phyloP scores from a whole-genome alignment of 2,797 vertebrate genomes.

The Lophius americanus region DNA sequence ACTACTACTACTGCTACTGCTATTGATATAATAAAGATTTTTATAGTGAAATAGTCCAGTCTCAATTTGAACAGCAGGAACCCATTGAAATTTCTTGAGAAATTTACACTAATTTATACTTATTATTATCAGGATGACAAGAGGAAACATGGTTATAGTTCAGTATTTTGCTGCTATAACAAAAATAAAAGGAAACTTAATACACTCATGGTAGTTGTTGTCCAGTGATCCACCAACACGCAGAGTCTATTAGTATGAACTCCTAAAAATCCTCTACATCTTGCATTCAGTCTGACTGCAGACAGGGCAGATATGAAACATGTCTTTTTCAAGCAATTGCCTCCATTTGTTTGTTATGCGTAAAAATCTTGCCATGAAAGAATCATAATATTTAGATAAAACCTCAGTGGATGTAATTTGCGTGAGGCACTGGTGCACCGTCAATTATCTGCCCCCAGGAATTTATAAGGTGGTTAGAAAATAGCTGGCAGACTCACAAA shows the following conservation, averaged over 20 bases:
- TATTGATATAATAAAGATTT: too few relatives aligned
- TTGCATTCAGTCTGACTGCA: constrained; percentile 21
- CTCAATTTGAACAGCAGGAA: too few relatives aligned
- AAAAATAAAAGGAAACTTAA: background rate
- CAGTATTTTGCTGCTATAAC: background rate
- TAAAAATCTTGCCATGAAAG: constrained; percentile 11
- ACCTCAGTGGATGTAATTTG: constrained; percentile 20
- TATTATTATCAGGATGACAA: background rate
- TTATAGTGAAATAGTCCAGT: too few relatives aligned
- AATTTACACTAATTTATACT: too few relatives aligned
- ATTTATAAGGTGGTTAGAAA: constrained; percentile 51
- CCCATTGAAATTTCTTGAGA: too few relatives aligned
- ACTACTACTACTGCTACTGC: too few relatives aligned
- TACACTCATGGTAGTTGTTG: background rate
- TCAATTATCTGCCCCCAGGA: constrained; percentile 32
- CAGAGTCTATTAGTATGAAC: constrained; percentile 1
- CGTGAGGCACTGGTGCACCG: constrained; percentile 22
- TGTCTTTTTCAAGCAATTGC: constrained; percentile 4
- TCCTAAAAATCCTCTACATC: constrained; percentile 7
- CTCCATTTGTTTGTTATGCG: constrained; percentile 14
- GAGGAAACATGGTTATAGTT: background rate
- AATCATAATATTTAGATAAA: constrained; percentile 19
- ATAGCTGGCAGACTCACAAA: constrained; percentile 63
- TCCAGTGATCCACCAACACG: constrained; percentile 1
- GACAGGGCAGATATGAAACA: constrained; percentile 15